A percentile compares a stretch with the other conserved stretches of the same genome.
Conservation (phyloP, 2,888 invertebrate genomes). For the Carpatolechia fugitivella region DNA sequence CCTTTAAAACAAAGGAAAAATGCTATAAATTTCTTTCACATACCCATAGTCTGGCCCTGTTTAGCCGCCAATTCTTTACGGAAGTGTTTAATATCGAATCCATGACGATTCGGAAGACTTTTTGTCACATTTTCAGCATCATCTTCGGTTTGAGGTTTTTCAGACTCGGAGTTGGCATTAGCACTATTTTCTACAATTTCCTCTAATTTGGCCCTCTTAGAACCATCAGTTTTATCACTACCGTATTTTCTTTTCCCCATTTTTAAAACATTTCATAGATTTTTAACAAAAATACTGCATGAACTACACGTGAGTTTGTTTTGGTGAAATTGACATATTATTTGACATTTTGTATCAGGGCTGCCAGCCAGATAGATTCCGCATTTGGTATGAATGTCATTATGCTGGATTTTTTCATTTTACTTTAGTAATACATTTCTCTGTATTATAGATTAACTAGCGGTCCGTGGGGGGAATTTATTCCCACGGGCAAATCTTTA, state of each 20-base stretch:
- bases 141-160: conserved; percentile 50
- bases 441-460: too few relatives aligned
- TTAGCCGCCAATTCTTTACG: conserved; percentile 75
- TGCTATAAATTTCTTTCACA: conserved; percentile 18
- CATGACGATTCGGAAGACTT: background rate
- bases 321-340: conserved; percentile 24
- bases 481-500: too few relatives aligned
- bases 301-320: conserved; percentile 43
- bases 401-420: too few relatives aligned
- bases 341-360: background rate
- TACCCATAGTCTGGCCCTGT: conserved; percentile 79
- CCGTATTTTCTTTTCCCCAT: conserved; percentile 67
- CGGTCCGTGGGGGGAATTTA: too few relatives aligned
- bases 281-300: conserved; percentile 3
- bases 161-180: conserved; percentile 25
- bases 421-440: too few relatives aligned
- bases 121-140: conserved; percentile 16
- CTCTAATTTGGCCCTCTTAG: conserved; percentile 44
- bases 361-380: too few relatives aligned
- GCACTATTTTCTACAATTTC: conserved; percentile 30
- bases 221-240: conserved; percentile 31
- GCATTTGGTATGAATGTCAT: too few relatives aligned
- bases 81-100: conserved; percentile 80
- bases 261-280: conserved; percentile 26
- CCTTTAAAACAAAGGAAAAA: background rate